Percentiles rank a stretch among this genome's conserved stretches.
These are phyloP conservation scores for Zoroaster sp. DNA, from an alignment of 53 echinoderm and acorn worm species.

Conservation along the genomic window DNA sequence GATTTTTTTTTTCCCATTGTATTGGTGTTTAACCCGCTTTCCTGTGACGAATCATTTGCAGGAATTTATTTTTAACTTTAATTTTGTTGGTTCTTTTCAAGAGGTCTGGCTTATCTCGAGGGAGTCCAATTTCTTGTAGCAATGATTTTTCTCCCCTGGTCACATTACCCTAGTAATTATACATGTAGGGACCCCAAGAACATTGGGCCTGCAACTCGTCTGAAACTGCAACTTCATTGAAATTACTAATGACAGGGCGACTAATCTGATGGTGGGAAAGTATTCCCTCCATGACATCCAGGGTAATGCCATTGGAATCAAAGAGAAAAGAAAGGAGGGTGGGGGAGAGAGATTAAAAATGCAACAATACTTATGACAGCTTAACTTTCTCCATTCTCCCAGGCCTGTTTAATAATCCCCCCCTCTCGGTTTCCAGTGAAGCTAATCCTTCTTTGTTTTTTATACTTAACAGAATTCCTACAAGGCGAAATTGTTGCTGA, in stretches of 20 bases:
- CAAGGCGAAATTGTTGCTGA: background rate
- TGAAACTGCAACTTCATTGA: background rate
- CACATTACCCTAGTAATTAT: background rate
- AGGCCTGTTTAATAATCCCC: constrained; percentile 4
- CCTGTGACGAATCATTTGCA: background rate
- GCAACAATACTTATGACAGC: background rate
- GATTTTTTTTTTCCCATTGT: background rate
- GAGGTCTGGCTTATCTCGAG: background rate
- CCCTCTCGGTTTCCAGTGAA: constrained; percentile 30
- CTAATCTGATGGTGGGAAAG: constrained; percentile 47
- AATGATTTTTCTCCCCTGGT: background rate
- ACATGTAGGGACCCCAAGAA: background rate
- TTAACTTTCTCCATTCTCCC: constrained; percentile 26
- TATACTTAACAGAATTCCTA: constrained; percentile 42
- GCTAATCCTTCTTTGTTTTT: constrained; percentile 32
- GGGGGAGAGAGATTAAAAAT: background rate
- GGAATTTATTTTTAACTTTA: background rate
- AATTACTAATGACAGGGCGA: constrained; percentile 35
- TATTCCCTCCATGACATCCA: background rate
- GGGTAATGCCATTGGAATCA: constrained; percentile 10
- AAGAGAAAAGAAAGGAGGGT: background rate
- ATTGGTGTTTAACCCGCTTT: background rate
- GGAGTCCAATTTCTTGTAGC: background rate
- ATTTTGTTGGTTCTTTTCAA: background rate
- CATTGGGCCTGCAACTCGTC: constrained; percentile 35